phyloP scores from a whole-genome alignment of 2,888 invertebrate species.

The Neoascia interrupta region DNA sequence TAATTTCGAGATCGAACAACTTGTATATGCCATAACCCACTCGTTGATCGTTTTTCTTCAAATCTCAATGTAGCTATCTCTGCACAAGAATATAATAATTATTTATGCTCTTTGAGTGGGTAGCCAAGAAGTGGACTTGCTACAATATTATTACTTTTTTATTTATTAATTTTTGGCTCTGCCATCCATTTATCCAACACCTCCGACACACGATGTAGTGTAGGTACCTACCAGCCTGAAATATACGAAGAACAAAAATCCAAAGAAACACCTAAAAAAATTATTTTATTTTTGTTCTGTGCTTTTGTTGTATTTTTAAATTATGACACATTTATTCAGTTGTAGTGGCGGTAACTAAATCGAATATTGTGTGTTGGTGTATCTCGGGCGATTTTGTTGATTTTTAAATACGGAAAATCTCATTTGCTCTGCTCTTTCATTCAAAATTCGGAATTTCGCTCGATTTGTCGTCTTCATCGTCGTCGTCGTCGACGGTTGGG shows the following conservation, averaged over 20 bases:
- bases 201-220: too few relatives aligned
- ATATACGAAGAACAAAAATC: slow-evolving; percentile 18
- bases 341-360: slow-evolving; percentile 58
- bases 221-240: too few relatives aligned
- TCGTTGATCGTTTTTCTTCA: neutral
- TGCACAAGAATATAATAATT: neutral
- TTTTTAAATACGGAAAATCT: slow-evolving; percentile 53
- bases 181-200: slow-evolving; percentile 22
- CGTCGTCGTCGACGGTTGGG: slow-evolving; percentile 8
- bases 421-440: slow-evolving; percentile 55
- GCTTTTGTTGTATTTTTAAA: slow-evolving; percentile 70
- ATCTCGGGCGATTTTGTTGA: slow-evolving; percentile 50
- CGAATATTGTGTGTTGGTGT: slow-evolving; percentile 58
- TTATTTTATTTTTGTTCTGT: slow-evolving; percentile 63
- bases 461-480: slow-evolving; percentile 40
- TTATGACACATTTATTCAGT: slow-evolving; percentile 68
- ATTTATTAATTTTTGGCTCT: slow-evolving; percentile 51
- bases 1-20: too few relatives aligned
- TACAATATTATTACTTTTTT: slow-evolving; percentile 53
- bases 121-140: slow-evolving; percentile 53
- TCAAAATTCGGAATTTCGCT: slow-evolving; percentile 60
- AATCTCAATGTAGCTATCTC: neutral
- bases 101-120: slow-evolving; percentile 38
- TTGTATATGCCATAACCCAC: too few relatives aligned
- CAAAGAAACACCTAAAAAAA: slow-evolving; percentile 46